phyloP scores from a whole-genome alignment of 2,888 invertebrate species.

The Stenodera caucasica region DNA sequence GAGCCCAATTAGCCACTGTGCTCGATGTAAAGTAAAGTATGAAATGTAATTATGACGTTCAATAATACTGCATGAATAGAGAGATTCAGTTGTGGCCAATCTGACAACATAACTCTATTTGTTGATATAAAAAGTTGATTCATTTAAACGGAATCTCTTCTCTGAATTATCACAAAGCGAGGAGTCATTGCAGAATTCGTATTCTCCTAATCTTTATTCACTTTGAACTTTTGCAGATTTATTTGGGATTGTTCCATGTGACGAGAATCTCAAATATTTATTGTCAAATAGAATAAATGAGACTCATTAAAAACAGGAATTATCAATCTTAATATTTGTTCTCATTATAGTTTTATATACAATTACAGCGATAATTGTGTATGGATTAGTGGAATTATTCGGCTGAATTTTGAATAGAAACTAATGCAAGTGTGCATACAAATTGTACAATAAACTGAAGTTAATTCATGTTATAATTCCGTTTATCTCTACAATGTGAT shows the following conservation, averaged over 20 bases:
- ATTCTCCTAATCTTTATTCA: too few species aligned
- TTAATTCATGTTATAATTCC: background rate
- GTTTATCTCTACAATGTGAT: too few species aligned
- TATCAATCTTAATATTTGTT: background rate
- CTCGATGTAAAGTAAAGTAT: background rate
- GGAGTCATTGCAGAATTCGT: too few species aligned
- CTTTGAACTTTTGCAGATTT: too few species aligned
- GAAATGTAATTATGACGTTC: slow-evolving; percentile 24
- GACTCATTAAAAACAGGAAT: background rate
- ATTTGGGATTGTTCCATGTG: background rate
- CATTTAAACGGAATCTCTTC: too few species aligned
- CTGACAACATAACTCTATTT: background rate
- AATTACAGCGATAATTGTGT: background rate
- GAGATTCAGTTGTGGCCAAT: background rate
- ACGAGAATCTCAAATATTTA: background rate
- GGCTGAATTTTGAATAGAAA: background rate
- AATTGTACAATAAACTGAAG: background rate
- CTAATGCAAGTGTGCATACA: background rate
- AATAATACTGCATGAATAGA: slow-evolving; percentile 21
- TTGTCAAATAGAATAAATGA: background rate
- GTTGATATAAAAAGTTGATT: too few species aligned
- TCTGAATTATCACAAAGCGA: too few species aligned
- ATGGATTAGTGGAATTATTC: background rate
- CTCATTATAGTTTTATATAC: background rate
- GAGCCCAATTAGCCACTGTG: background rate